Base-by-base conservation (phyloP, 2,113 vertebrate species). In the Apeltes quadracus region DNA sequence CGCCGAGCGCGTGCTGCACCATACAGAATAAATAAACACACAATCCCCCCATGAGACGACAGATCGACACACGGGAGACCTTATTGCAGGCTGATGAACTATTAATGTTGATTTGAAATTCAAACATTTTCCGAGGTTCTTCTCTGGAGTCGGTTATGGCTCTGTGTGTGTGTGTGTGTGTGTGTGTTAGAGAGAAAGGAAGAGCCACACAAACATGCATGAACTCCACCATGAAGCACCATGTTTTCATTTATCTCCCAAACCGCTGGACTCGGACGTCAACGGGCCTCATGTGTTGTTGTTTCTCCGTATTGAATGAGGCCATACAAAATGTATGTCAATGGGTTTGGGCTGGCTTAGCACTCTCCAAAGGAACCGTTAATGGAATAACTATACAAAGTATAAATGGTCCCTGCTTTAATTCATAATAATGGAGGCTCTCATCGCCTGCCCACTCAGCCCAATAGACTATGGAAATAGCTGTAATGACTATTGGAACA, bases 41-140 rank as follows among this genome's bases (percentile, higher is more conserved):
- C 66, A 85, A 84, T 84, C 78, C 86, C 88, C 79, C 36, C 5
- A 75, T 71, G 86, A 76, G 71, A 78, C 75, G 82, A 72, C 81
- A 85, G 76, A 85, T 79, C 72, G 44, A 82, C 83, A 82, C 89
- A 83, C 88, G 57, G 78, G 88, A 88, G 88, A 83, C 85, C 80
- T 71, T 71, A 83, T 86, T 86, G 81, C 78, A 84, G 84, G 80
- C 84, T 89, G 90, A 91, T 91, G 66, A 90, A 86, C 90, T 90
- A 90, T 90, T 92, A 85, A 92, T 92, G 87, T 53, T 74, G 77
- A 90, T 89, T 83, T 85, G 82, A 89, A 88, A 91, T 87, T 87
- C 89, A 84, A 88, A 87, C 77, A 83, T 69, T 83, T 88, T 87
- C 55, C 12, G 22, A 76, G 72, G 69, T 56, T 76, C 61, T 78